Evolutionary conservation across 1,140 invertebrate genomes (phyloP).

Genomic region (Mesaphorura yosii): DNA sequence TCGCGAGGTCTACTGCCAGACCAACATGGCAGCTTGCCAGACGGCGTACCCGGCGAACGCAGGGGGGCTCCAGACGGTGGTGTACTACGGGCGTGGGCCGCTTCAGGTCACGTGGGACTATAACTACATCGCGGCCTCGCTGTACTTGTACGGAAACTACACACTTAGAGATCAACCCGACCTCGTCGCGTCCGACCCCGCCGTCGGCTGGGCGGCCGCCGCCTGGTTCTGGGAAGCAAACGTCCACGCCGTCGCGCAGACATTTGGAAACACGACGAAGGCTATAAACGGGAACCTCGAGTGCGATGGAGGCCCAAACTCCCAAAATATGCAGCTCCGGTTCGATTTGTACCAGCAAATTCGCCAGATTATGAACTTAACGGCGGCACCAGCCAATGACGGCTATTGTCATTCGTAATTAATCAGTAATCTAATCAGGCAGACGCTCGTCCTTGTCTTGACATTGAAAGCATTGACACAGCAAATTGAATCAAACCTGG

Average conservation of each 20-base stretch:
- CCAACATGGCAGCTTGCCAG: background rate
- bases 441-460: too few species aligned
- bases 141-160: conserved; percentile 10
- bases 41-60: conserved; percentile 6
- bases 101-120: conserved; percentile 18
- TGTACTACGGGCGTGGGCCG: conserved; percentile 23
- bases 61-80: background rate
- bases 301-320: conserved; percentile 5
- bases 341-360: conserved; percentile 13
- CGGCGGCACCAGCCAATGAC: conserved; percentile 4
- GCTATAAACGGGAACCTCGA: conserved; percentile 3
- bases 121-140: conserved; percentile 17
- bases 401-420: conserved; percentile 6
- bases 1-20: conserved; percentile 12
- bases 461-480: too few species aligned
- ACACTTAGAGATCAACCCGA: conserved; percentile 14
- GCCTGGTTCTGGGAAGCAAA: conserved; percentile 17
- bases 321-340: background rate
- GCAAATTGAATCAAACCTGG: too few species aligned
- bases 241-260: conserved; percentile 4
- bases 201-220: conserved; percentile 12
- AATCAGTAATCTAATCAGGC: too few species aligned
- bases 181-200: conserved; percentile 7
- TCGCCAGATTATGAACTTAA: background rate
- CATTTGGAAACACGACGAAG: conserved; percentile 11